Evolutionary conservation across 2,797 vertebrate species (phyloP), one percentile per base, ranked within the genome.

Genomic region (Sebastes alutus): DNA sequence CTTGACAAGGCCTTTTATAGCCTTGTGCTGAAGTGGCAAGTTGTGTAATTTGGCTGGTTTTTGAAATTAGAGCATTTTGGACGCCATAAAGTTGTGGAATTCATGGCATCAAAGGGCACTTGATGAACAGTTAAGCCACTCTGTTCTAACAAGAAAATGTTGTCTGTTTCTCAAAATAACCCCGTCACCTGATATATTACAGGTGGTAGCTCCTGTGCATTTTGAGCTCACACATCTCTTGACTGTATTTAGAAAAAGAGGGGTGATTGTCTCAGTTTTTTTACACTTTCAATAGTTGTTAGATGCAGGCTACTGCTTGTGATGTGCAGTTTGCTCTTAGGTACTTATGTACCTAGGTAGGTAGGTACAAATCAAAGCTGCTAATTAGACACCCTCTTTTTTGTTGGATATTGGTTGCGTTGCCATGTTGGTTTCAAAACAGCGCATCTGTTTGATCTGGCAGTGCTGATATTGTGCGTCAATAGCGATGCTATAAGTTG

Each of bases 41-140:
- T 88, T 86, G 83, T 85, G 87, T 89, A 92, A 93, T 93, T 92
- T 91, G 75, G 90, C 88, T 92, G 83, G 88, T 92, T 93, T 93
- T 78, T 87, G 77, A 92, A 93, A 91, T 91, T 81, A 61, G 82
- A 88, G 76, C 82, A 83, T 90, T 88, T 87, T 49, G 77, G 70
- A 60, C 70, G 72, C 68, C 78, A 82, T 74, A 87, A 77, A 67
- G 75, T 81, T 82, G 67, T 72, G 64, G 80, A 84, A 72, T 89
- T 89, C 80, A 73, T 89, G 75, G 72, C 85, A 77, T 88, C 67
- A 88, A 82, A 89, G 82, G 85, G 84, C 82, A 88, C 32, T 83
- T 60, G 46, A 68, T 64, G 72, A 88, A 80, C 61, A 80, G 66
- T 83, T 67, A 70, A 84, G 62, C 84, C 38, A 62, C 27, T 80